These are phyloP conservation scores for Orthosia gracilis DNA, from an alignment of 2,888 invertebrate genomes.

Conservation along the genomic window DNA sequence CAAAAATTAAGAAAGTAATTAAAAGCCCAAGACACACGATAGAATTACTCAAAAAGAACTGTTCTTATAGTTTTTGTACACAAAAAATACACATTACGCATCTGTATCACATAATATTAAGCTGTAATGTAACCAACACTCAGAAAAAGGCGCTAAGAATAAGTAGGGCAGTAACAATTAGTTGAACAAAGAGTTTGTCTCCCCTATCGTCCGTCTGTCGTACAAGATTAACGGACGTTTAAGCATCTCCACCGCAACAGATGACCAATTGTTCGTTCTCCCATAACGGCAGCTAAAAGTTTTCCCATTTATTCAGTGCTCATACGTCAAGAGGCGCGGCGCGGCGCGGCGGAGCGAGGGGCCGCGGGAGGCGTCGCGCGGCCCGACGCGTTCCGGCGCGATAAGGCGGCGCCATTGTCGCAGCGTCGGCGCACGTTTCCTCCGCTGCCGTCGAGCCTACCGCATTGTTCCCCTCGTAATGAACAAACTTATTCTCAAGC, in stretches of 20 bases:
- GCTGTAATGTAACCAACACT: conserved; percentile 18
- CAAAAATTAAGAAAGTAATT: neutral
- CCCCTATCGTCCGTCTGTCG: conserved; percentile 72
- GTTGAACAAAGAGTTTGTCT: conserved; percentile 70
- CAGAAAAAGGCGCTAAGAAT: conserved; percentile 38
- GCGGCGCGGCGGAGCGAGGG: conserved; percentile 51
- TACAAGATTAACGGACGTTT: conserved; percentile 84
- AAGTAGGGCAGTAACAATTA: conserved; percentile 74
- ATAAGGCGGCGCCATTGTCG: conserved; percentile 89
- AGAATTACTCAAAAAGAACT: neutral
- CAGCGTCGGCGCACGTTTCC: conserved; percentile 91
- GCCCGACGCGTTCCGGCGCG: conserved; percentile 89
- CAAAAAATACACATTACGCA: conserved; percentile 17
- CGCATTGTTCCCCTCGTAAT: conserved; percentile 88
- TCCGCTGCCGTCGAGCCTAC: conserved; percentile 89
- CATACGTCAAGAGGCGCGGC: conserved; percentile 85
- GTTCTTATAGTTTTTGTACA: neutral
- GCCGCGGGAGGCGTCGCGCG: conserved; percentile 63
- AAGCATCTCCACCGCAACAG: conserved; percentile 84
- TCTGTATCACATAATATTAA: neutral
- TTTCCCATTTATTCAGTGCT: conserved; percentile 90
- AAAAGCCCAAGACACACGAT: neutral
- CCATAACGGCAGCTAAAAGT: conserved; percentile 88
- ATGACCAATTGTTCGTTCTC: conserved; percentile 90
- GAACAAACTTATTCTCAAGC: conserved; percentile 90